Conservation (phyloP, 2,797 vertebrate species). For the Enteromius radiatus region DNA sequence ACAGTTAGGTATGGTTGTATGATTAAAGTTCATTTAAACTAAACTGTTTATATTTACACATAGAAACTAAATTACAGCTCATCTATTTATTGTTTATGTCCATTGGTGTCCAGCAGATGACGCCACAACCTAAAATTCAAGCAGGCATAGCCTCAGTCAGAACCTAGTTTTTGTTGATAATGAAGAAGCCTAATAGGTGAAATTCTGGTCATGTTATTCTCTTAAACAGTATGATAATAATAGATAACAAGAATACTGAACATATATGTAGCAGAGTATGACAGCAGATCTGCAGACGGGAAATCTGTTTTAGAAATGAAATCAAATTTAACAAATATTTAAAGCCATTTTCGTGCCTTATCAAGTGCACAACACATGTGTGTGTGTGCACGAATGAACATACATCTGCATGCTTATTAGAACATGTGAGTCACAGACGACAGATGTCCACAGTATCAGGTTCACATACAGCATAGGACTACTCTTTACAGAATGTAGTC, state of each 20-base stretch:
- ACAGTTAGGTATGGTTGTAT: neutral
- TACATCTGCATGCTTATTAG: neutral
- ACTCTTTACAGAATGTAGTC: neutral
- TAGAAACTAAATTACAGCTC: neutral
- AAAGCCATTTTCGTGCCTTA: neutral
- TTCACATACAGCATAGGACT: neutral
- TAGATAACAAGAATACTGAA: neutral
- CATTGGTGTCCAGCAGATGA: constrained; percentile 4
- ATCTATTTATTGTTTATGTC: neutral
- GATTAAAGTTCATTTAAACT: neutral
- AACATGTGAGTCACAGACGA: neutral
- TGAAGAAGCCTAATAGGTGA: neutral
- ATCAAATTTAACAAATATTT: neutral
- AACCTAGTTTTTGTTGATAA: neutral
- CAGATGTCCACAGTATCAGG: neutral
- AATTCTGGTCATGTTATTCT: neutral
- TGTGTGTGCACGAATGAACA: neutral
- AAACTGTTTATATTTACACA: neutral
- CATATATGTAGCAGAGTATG: neutral
- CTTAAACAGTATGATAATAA: neutral
- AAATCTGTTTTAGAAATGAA: neutral
- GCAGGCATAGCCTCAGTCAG: too few species aligned
- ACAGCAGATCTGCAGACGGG: neutral
- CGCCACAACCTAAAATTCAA: neutral
- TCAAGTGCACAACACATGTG: neutral